Evolutionary conservation across 1,140 invertebrate species (phyloP).

Genomic region (Nymphalis io): DNA sequence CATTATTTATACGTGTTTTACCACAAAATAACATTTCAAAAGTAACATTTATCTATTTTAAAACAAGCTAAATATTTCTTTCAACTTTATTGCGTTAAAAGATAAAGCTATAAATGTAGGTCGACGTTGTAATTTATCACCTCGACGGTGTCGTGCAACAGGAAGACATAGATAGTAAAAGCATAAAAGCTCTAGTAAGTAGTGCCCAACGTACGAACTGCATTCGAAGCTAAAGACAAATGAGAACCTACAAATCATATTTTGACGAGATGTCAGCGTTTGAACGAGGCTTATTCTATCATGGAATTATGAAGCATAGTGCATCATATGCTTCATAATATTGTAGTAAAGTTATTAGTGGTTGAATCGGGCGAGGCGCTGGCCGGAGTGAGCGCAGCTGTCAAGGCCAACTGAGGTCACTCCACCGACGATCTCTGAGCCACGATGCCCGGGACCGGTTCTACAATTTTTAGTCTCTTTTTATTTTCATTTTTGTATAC

Average conservation of each 20-base stretch:
- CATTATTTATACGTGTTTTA: constrained; percentile 9
- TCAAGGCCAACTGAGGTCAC: constrained; percentile 79
- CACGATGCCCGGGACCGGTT: constrained; percentile 76
- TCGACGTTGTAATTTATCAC: constrained; percentile 41
- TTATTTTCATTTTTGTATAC: constrained; percentile 81
- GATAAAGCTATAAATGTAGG: constrained; percentile 40
- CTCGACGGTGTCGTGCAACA: constrained; percentile 34
- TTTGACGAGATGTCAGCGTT: constrained; percentile 50
- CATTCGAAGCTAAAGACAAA: constrained; percentile 50
- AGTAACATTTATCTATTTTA: constrained; percentile 10
- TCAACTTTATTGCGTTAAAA: constrained; percentile 34
- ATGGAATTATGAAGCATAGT: constrained; percentile 61
- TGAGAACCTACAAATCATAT: constrained; percentile 60
- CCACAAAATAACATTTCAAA: constrained; percentile 1
- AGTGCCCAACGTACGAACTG: constrained; percentile 29
- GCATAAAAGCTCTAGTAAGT: constrained; percentile 42
- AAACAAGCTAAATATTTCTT: constrained; percentile 25
- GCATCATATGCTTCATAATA: constrained; percentile 68
- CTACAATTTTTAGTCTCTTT: constrained; percentile 80
- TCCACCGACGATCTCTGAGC: constrained; percentile 77
- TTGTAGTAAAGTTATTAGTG: constrained; percentile 77
- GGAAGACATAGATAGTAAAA: constrained; percentile 46
- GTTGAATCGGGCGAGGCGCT: constrained; percentile 69
- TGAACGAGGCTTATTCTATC: constrained; percentile 26
- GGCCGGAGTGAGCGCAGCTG: constrained; percentile 70